phyloP scores from a whole-genome alignment of 92 coral and sea anemone species.

The Plumapathes pennacea region DNA sequence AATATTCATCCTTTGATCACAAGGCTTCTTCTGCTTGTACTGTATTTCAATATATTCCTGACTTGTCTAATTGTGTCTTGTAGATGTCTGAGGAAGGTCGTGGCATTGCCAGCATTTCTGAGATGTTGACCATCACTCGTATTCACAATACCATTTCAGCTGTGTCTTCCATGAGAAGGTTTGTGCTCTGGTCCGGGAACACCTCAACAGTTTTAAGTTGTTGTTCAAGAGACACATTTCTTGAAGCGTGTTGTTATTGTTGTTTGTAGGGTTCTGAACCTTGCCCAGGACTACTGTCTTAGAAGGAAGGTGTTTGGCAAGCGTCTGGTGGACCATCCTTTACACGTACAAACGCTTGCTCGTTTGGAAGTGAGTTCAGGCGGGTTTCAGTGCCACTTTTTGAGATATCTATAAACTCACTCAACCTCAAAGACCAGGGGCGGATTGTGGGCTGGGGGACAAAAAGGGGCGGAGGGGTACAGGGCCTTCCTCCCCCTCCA shows the following conservation, averaged over 20 bases:
- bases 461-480: too few species aligned
- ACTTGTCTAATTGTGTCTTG: neutral
- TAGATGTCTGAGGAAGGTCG: constrained; percentile 87
- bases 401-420: neutral
- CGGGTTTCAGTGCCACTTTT: too few species aligned
- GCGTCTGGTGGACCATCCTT: constrained; percentile 66
- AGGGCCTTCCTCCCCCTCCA: too few species aligned
- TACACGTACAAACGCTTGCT: constrained; percentile 90
- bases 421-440: too few species aligned
- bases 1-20: neutral
- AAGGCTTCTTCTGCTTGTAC: too few species aligned
- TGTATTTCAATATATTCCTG: neutral
- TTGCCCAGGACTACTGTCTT: constrained; percentile 84
- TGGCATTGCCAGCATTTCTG: constrained; percentile 79
- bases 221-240: neutral
- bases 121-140: constrained; percentile 83
- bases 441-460: too few species aligned
- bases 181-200: neutral
- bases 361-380: constrained; percentile 79
- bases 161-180: constrained; percentile 87
- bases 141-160: constrained; percentile 79
- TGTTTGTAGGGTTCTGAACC: constrained; percentile 58
- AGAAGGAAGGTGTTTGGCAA: constrained; percentile 81
- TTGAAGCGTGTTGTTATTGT: neutral
- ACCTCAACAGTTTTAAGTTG: neutral